phyloP scores from a whole-genome alignment of 2,797 vertebrate species.

The Pseudochirops corinnae region DNA sequence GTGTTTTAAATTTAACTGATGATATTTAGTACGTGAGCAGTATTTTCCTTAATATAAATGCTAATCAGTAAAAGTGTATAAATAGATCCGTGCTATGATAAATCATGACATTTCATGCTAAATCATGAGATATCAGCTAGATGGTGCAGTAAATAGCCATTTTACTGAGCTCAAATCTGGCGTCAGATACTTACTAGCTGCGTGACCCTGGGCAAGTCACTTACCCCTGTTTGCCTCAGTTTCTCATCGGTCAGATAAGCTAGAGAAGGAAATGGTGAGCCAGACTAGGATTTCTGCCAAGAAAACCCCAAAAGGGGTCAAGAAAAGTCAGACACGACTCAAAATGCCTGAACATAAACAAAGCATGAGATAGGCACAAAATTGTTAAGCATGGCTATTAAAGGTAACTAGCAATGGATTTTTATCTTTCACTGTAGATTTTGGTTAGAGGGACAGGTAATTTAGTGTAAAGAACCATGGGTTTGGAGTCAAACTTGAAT shows the following conservation, averaged over 20 bases:
- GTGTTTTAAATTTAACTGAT: constrained; percentile 9
- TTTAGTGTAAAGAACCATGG: background rate
- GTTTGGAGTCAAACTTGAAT: background rate
- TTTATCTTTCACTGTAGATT: background rate
- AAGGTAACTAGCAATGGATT: background rate
- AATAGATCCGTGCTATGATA: background rate
- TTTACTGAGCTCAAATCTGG: background rate
- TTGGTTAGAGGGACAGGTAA: background rate
- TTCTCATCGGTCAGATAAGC: background rate
- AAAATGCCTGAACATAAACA: background rate
- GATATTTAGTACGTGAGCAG: background rate
- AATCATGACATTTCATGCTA: background rate
- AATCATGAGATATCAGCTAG: background rate
- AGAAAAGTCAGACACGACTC: background rate
- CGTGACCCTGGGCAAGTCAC: background rate
- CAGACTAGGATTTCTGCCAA: background rate
- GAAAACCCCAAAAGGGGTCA: background rate
- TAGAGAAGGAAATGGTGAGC: background rate
- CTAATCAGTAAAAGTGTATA: background rate
- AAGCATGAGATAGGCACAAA: background rate
- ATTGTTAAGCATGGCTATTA: background rate
- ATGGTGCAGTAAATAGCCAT: background rate
- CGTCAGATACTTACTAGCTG: background rate
- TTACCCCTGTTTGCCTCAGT: background rate
- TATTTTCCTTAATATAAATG: constrained; percentile 6